Percentiles rank a stretch among this genome's conserved stretches.
Evolutionary conservation across 2,113 vertebrate genomes (phyloP).

Genomic region (Clarias gariepinus): DNA sequence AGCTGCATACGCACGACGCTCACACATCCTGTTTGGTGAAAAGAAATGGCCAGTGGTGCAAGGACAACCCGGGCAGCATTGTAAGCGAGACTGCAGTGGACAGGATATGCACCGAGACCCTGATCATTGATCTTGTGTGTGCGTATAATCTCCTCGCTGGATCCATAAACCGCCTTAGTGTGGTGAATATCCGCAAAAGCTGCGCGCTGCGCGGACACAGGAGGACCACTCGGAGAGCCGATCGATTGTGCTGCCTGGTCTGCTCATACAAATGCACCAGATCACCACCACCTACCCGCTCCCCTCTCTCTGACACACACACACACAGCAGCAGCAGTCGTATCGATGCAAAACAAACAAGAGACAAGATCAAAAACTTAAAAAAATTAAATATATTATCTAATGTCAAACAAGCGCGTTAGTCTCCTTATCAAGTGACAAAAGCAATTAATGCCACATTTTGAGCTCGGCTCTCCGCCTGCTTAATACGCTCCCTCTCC

Average conservation of each 20-base stretch:
- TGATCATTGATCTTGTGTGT: conserved; percentile 65
- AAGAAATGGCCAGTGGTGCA: conserved; percentile 40
- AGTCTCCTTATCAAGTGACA: conserved; percentile 47
- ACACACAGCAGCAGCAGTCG: too few relatives aligned
- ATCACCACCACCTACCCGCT: conserved; percentile 30
- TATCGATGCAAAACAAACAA: conserved; percentile 61
- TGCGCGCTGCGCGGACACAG: conserved; percentile 47
- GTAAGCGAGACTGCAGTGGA: conserved; percentile 44
- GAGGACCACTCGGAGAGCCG: conserved; percentile 61
- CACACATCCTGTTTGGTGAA: conserved; percentile 38
- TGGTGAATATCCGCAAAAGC: conserved; percentile 57
- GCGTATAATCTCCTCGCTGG: conserved; percentile 67
- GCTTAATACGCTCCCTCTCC: conserved; percentile 70
- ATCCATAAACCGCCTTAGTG: conserved; percentile 62
- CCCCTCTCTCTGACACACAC: conserved; percentile 31
- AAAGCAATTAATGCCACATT: conserved; percentile 61
- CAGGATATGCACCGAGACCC: conserved; percentile 48
- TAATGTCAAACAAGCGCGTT: conserved; percentile 26
- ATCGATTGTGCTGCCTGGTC: conserved; percentile 64
- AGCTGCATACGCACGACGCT: conserved; percentile 27
- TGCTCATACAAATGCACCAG: conserved; percentile 57
- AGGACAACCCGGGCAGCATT: conserved; percentile 39
- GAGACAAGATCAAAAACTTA: conserved; percentile 3
- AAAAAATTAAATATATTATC: not conserved
- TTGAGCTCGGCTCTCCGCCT: conserved; percentile 44